Percentiles rank a stretch among this genome's conserved stretches.
These are phyloP conservation scores for Cephus pygmeus DNA, from an alignment of 2,888 invertebrate genomes.

Conservation along the genomic window DNA sequence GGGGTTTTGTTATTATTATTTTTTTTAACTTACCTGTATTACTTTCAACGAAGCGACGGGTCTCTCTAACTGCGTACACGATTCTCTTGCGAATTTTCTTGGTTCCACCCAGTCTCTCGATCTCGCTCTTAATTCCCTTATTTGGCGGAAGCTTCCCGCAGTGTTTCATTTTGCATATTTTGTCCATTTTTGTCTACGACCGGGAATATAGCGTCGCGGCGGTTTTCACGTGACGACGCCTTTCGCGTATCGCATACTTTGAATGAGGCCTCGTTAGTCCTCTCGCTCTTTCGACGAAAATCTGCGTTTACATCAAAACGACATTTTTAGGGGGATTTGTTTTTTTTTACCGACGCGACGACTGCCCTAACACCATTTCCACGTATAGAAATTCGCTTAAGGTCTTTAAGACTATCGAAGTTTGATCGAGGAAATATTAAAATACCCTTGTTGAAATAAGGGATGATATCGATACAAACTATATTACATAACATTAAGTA, in stretches of 20 bases:
- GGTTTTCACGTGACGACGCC: slow-evolving; percentile 30
- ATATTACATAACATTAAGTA: neutral
- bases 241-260: slow-evolving; percentile 38
- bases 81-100: neutral
- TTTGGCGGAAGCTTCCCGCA: slow-evolving; percentile 41
- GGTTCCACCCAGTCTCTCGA: neutral
- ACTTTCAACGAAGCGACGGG: neutral
- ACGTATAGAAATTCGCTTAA: neutral
- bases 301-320: neutral
- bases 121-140: slow-evolving; percentile 47
- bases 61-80: neutral
- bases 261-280: slow-evolving; percentile 55
- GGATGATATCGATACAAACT: neutral
- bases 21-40: neutral
- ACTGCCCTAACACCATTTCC: neutral
- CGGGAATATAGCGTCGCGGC: slow-evolving; percentile 14
- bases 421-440: neutral
- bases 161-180: slow-evolving; percentile 51
- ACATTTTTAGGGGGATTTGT: neutral
- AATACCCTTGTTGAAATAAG: neutral
- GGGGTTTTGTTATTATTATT: neutral
- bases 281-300: slow-evolving; percentile 25
- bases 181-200: slow-evolving; percentile 43
- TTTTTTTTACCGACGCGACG: neutral
- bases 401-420: neutral